phyloP scores from a whole-genome alignment of 1,140 invertebrate species.

The Amyelois transitella region DNA sequence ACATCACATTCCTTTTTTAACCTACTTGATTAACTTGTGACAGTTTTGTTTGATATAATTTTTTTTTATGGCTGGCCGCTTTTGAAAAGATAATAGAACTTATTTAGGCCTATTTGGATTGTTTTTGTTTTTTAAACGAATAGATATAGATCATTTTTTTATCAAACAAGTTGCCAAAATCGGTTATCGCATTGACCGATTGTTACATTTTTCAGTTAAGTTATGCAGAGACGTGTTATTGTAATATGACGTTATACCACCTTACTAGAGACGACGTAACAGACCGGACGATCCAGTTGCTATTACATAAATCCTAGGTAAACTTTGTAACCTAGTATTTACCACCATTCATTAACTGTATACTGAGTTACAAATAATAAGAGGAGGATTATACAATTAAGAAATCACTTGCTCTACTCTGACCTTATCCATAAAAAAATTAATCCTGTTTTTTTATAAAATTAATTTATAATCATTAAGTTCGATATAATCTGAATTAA shows the following conservation, averaged over 20 bases:
- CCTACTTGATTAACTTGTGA: not conserved
- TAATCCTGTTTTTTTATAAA: no score
- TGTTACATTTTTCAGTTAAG: conserved; percentile 3
- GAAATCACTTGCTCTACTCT: no score
- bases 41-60: not conserved
- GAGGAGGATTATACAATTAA: no score
- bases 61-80: not conserved
- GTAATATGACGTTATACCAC: conserved; percentile 34
- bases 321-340: conserved; percentile 8
- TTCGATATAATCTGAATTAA: no score
- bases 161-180: not conserved
- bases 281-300: conserved; percentile 10
- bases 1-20: conserved; percentile 2
- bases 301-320: conserved; percentile 25
- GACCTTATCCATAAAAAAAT: no score
- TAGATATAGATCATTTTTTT: not conserved
- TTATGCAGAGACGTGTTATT: conserved; percentile 10
- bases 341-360: not conserved
- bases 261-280: conserved; percentile 54
- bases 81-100: not conserved
- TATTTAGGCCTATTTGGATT: not conserved
- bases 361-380: no score
- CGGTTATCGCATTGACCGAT: not conserved
- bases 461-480: no score
- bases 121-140: not conserved